Base-by-base conservation (phyloP, 1,140 invertebrate genomes). In the Polyergus mexicanus region DNA sequence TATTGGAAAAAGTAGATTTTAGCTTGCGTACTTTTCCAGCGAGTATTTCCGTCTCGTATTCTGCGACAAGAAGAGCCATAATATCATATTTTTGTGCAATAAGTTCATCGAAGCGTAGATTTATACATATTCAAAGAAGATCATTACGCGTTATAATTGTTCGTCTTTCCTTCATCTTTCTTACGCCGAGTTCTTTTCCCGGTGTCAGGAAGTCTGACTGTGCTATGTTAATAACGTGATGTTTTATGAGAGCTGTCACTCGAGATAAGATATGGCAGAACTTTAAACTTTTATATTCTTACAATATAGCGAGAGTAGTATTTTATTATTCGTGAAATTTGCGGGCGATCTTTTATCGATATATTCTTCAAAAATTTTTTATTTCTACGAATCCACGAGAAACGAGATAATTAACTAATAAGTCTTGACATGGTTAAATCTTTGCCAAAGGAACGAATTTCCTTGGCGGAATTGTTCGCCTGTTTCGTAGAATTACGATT, bases 71-170 rank as follows among this genome's bases (percentile, higher is more conserved):
- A 62, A 83, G 47, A 60, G 13, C 25, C 68, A 11, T 60, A 22
- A 81, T 44, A 38, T 72, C 25, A 19, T 2, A 10, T 25, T 16
- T 60, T 72, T 11, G 25, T 51, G 19, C 13, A 32, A 69, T 19
- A 19, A 62, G 7, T 35, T 58, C 3, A 32, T 8, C 35, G 51
- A 71, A 58, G 51, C 25, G 25, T 44, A 81, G 32, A 38, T 44
- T 81, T 81, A 81, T 81, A 56, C 51, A 81, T 72, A 72, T 72
- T 72, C 38, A 81, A 4, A 13, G 25, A 41, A 44, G 19, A 25
- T 13, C 22, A 71, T 81, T 81, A 56, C 22, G 44, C n/a, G 11
- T 22, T 19, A 35, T 28, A 54, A 32, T 35, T 41, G 6, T 54
- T 4, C 19, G 44, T 19, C n/a, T 54, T 51, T 51, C 47, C 62